A percentile compares a stretch with the other conserved stretches of the same genome.
phyloP scores from a whole-genome alignment of 2,888 invertebrate species.

The Drosophila mimica region DNA sequence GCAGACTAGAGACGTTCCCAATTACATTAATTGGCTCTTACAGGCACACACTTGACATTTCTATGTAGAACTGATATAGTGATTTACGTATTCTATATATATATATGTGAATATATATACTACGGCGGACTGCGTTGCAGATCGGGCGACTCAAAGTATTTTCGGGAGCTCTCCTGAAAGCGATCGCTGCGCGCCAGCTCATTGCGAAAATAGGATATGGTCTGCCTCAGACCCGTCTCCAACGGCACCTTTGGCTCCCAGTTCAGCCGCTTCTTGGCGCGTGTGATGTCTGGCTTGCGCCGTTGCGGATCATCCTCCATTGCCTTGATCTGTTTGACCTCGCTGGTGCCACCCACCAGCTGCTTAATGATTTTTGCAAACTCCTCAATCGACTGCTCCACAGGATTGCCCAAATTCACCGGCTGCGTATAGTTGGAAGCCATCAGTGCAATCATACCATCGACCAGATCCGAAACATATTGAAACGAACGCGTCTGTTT shows the following conservation, averaged over 20 bases:
- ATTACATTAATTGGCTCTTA: slow-evolving; percentile 48
- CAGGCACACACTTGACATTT: slow-evolving; percentile 53
- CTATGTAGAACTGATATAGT: slow-evolving; percentile 3
- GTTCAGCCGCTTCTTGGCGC: slow-evolving; percentile 92
- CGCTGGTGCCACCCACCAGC: slow-evolving; percentile 93
- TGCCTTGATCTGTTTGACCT: slow-evolving; percentile 92
- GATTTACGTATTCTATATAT: slow-evolving; percentile 1
- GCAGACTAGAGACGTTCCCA: slow-evolving; percentile 77
- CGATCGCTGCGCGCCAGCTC: slow-evolving; percentile 89
- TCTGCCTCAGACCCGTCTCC: slow-evolving; percentile 94
- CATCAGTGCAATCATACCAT: slow-evolving; percentile 97
- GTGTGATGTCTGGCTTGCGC: slow-evolving; percentile 95
- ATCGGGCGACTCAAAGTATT: slow-evolving; percentile 83
- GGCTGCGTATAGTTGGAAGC: slow-evolving; percentile 96
- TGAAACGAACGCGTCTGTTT: slow-evolving; percentile 98
- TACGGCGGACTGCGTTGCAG: slow-evolving; percentile 69
- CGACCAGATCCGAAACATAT: slow-evolving; percentile 98
- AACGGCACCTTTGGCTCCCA: slow-evolving; percentile 97
- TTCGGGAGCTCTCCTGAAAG: slow-evolving; percentile 82
- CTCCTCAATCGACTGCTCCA: slow-evolving; percentile 97
- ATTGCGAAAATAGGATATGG: slow-evolving; percentile 96
- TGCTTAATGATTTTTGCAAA: slow-evolving; percentile 94
- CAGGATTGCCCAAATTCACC: slow-evolving; percentile 98
- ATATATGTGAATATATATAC: slow-evolving; percentile 12
- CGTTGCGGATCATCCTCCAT: slow-evolving; percentile 98